Evolutionary conservation across 2,113 vertebrate genomes (phyloP), one percentile per base, ranked within the genome.

Genomic region (Neolamprologus kungweensis): DNA sequence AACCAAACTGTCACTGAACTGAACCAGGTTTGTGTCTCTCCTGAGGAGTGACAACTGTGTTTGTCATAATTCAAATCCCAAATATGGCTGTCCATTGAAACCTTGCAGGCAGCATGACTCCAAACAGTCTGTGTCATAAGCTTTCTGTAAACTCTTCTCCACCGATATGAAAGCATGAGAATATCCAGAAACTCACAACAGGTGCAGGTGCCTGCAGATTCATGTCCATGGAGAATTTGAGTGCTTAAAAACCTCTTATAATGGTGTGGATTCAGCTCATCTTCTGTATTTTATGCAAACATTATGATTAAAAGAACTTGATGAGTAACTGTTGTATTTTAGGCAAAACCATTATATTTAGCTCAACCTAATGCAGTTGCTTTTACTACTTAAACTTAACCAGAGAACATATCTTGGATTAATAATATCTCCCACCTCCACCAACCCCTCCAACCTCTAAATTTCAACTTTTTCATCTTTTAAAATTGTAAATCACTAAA

Each of bases 21-120:
- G n/a, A 68, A 68, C 63, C 19, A 37, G 35, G 33, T 68, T 9
- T 31, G 73, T 45, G n/a, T 80, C 40, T 58, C 53, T 57, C 78
- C 4, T 7, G 68, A 71, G 80, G 12, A 60, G 58, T 6, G 50
- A 35, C 19, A 42, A 12, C 54, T 19, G 23, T 5, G 79, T 13
- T 37, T 90, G 89, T 93, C 87, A 91, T 94, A 94, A 90, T 91
- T 93, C 82, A 68, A 42, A 35, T 53, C 28, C 92, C 95, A 94
- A 95, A 96, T 94, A 95, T 84, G 93, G 94, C 63, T 33, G 7
- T 86, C 53, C 16, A 21, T 55, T 65, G 53, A 82, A 60, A 83
- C 16, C 40, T 26, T 3, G 55, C 33, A 35, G 47, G 9, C 51
- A 2, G 73, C 8, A 37, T 50, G 26, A 45, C 5, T 91, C 83